Percentiles rank a stretch among this genome's conserved stretches.
Conservation (phyloP, 2,888 invertebrate genomes). For the Theretra japonica region DNA sequence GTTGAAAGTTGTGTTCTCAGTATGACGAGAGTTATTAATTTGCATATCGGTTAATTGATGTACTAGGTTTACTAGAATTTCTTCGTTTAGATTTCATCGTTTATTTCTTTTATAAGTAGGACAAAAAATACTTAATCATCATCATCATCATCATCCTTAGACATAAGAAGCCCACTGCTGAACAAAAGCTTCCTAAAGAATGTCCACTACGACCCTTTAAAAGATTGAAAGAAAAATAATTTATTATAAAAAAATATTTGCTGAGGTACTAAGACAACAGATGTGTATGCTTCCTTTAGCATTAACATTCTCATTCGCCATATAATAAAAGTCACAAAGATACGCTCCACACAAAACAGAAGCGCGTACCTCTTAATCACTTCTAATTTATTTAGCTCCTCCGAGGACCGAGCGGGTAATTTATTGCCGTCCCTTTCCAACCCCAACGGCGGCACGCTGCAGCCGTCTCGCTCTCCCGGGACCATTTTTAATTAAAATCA, state of each 20-base stretch:
- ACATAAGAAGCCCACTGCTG: no score
- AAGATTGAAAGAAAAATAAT: no score
- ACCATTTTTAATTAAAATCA: constrained; percentile 85
- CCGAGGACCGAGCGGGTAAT: constrained; percentile 75
- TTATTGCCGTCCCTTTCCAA: constrained; percentile 77
- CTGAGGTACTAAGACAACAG: neutral
- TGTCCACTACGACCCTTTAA: no score
- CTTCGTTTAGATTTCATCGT: neutral
- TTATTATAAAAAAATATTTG: no score
- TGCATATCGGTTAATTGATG: neutral
- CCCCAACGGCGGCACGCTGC: constrained; percentile 58
- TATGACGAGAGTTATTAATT: neutral
- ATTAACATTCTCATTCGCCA: constrained; percentile 21
- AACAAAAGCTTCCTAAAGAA: no score
- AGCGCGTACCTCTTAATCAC: constrained; percentile 83
- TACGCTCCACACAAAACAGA: constrained; percentile 75
- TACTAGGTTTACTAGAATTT: neutral
- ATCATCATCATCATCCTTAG: no score
- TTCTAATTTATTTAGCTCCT: constrained; percentile 84
- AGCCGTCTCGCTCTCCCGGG: constrained; percentile 76
- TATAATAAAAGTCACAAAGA: constrained; percentile 60
- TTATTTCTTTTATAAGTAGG: neutral
- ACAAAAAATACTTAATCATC: no score
- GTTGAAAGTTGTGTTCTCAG: constrained; percentile 10
- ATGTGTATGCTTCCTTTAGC: neutral